Percentiles rank a stretch among this genome's conserved stretches.
These are phyloP conservation scores for Nomia melanderi DNA, from an alignment of 1,140 invertebrate species.

Conservation along the genomic window DNA sequence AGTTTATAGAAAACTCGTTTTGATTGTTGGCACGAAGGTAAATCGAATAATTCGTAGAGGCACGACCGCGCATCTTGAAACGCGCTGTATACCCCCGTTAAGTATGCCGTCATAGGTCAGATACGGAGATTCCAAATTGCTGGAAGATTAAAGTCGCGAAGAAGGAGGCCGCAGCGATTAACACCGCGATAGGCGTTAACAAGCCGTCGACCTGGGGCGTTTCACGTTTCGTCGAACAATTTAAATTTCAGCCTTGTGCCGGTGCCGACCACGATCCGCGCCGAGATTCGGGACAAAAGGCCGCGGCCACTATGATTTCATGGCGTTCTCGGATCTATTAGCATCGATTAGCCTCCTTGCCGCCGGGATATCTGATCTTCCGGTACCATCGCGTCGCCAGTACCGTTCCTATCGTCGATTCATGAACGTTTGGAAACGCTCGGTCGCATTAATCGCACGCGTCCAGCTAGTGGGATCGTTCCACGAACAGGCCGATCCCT, in stretches of 20 bases:
- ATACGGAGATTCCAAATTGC: background rate
- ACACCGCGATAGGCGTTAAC: conserved; percentile 30
- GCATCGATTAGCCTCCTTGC: conserved; percentile 27
- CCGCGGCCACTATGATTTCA: conserved; percentile 25
- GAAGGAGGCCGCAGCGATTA: conserved; percentile 7
- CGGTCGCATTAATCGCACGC: background rate
- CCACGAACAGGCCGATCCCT: too few species aligned
- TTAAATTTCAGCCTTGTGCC: conserved; percentile 23
- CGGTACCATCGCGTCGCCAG: background rate
- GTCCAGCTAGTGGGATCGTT: too few species aligned
- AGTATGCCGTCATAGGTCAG: background rate
- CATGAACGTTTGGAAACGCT: background rate
- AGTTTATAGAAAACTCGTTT: too few species aligned
- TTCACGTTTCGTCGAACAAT: conserved; percentile 32
- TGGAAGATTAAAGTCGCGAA: conserved; percentile 14
- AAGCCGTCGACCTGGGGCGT: conserved; percentile 15
- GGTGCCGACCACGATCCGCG: background rate
- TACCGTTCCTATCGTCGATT: background rate
- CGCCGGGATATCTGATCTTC: conserved; percentile 14
- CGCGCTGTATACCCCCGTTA: background rate
- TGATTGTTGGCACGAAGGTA: too few species aligned
- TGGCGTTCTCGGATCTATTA: conserved; percentile 21
- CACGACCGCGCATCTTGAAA: too few species aligned
- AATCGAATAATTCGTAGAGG: too few species aligned
- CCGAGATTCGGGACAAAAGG: conserved; percentile 17